phyloP scores from a whole-genome alignment of 2,888 invertebrate species.

The Phasia obesa region DNA sequence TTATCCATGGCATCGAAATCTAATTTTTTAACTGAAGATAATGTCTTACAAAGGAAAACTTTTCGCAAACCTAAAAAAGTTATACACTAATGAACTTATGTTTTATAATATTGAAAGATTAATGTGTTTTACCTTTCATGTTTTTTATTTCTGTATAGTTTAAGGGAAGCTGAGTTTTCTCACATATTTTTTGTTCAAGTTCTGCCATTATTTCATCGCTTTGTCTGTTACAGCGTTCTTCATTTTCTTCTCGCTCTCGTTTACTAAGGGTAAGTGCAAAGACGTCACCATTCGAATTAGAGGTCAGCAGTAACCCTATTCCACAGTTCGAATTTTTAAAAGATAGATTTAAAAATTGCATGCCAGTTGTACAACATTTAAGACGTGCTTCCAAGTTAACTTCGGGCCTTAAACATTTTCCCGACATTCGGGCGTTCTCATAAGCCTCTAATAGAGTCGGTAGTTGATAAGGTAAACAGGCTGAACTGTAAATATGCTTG shows the following conservation, averaged over 20 bases:
- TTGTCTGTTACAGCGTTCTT: constrained; percentile 71
- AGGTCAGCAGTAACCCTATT: constrained; percentile 74
- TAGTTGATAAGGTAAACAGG: constrained; percentile 77
- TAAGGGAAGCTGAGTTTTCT: constrained; percentile 64
- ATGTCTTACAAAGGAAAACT: constrained; percentile 73
- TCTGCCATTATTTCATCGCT: constrained; percentile 73
- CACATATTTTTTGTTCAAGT: constrained; percentile 72
- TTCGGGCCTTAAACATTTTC: constrained; percentile 74
- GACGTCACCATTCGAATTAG: constrained; percentile 79
- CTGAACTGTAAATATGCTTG: constrained; percentile 72
- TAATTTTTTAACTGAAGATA: constrained; percentile 50
- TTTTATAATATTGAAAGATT: neutral
- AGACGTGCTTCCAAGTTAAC: constrained; percentile 76
- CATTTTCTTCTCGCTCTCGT: constrained; percentile 50
- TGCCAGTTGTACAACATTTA: constrained; percentile 76
- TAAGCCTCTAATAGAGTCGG: constrained; percentile 75
- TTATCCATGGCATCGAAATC: constrained; percentile 54
- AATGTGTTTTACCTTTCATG: constrained; percentile 66
- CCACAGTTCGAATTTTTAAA: constrained; percentile 67
- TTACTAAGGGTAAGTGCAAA: constrained; percentile 72
- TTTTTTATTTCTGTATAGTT: constrained; percentile 73
- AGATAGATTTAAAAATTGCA: constrained; percentile 72
- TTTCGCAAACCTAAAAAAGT: constrained; percentile 71
- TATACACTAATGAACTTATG: neutral
- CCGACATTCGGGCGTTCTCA: constrained; percentile 72